These are phyloP conservation scores for Poecilia wingei DNA, from an alignment of 2,797 vertebrate genomes.

Conservation along the genomic window DNA sequence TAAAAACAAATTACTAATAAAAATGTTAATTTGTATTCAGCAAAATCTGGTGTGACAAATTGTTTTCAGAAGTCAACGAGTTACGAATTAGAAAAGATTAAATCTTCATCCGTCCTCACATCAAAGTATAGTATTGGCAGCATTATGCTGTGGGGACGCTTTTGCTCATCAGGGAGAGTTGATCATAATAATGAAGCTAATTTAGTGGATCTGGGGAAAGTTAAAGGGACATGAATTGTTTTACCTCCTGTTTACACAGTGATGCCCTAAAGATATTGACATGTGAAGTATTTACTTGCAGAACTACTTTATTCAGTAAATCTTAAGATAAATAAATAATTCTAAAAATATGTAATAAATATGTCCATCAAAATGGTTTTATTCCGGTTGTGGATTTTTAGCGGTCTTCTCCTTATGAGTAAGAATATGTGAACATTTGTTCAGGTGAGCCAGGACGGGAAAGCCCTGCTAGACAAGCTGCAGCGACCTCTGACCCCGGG, in stretches of 20 bases:
- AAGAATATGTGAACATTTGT: not conserved
- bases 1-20: not conserved
- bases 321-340: not conserved
- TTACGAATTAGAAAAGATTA: not conserved
- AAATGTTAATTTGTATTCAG: not conserved
- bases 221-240: not conserved
- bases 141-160: not conserved
- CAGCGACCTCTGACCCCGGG: slow-evolving; percentile 95
- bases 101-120: not conserved
- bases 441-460: slow-evolving; percentile 97
- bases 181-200: not conserved
- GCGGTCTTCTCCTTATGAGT: not conserved
- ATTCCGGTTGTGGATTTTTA: not conserved
- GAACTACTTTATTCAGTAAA: not conserved
- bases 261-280: too few relatives aligned
- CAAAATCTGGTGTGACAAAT: not conserved
- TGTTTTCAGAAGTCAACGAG: not conserved
- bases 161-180: not conserved
- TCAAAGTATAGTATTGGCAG: not conserved
- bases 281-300: not conserved
- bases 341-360: not conserved
- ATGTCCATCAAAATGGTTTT: not conserved
- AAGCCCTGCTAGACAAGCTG: slow-evolving; percentile 94
- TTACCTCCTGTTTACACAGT: not conserved
- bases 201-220: not conserved